Base-by-base conservation (phyloP, 2,888 invertebrate genomes). In the Drosophila infuscata region DNA sequence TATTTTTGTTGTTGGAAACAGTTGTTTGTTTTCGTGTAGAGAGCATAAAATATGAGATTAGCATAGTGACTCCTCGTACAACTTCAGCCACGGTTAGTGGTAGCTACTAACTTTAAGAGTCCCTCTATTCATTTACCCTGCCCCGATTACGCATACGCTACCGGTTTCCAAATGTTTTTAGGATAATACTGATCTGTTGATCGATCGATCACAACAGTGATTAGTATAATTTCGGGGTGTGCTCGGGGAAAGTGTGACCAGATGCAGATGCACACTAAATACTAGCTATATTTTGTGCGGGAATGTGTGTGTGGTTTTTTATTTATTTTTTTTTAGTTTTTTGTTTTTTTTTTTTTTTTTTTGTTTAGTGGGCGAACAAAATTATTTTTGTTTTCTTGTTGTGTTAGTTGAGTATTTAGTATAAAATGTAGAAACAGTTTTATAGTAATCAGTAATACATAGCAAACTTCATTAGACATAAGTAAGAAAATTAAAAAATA, bases 21-120 rank as follows among this genome's bases (percentile, higher is more conserved):
- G 25, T 25, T 25, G 25, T 62, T 59, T 60, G n/a, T 36, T 36
- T 46, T 56, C 29, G 52, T 38, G 17, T 65, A 36, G 36, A 36
- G 17, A 36, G 68, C 79, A 75, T 64, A 75, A 79, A 41, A 64
- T 36, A 66, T 67, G 33, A 63, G 52, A 79, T 79, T 79, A 79
- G 75, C 79, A 63, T 60, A 38, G 33, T 52, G 36, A 35, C 25
- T 54, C 49, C 48, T 11, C n/a, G 12, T 5, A 38, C 25, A n/a
- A 62, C 41, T 35, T 48, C 43, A 49, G 57, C 66, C 72, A 61
- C 71, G 63, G 60, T 79, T 79, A 79, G 79, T 79, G n/a, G n/a
- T n/a, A n/a, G n/a, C n/a, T 52, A 43, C 20, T 3, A 30, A 11
- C 11, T 20, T 43, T 35, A 4, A 29, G 33, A 54, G 11, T 12